Percentiles rank a stretch among this genome's conserved stretches.
Evolutionary conservation across 2,797 vertebrate genomes (phyloP).

Genomic region (Selene dorsalis): DNA sequence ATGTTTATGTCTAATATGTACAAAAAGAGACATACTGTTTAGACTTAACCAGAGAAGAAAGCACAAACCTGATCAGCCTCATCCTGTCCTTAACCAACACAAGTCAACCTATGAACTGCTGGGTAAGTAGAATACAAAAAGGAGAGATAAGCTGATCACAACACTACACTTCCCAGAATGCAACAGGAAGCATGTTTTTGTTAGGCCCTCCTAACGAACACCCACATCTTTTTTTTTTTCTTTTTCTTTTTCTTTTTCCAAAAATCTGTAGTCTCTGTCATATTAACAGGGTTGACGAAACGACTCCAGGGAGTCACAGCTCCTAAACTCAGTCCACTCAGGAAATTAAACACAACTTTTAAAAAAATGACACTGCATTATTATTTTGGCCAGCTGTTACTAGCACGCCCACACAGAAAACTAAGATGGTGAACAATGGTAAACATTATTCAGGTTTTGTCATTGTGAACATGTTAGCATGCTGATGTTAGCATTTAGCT

Average conservation of each 20-base stretch:
- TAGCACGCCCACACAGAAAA: background rate
- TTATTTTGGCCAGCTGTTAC: background rate
- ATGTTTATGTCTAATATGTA: background rate
- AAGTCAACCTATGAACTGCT: background rate
- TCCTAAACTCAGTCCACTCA: constrained; percentile 2
- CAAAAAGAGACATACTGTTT: background rate
- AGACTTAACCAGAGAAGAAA: background rate
- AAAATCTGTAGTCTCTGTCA: background rate
- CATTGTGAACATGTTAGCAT: constrained; percentile 6
- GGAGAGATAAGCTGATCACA: too few relatives aligned
- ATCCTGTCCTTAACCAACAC: background rate
- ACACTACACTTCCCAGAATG: constrained; percentile 20
- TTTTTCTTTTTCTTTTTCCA: too few relatives aligned
- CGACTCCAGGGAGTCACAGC: background rate
- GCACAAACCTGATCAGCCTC: background rate
- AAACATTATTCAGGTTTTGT: background rate
- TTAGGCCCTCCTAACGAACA: background rate
- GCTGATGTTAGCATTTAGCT: background rate
- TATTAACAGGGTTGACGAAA: background rate
- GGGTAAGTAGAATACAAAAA: too few relatives aligned
- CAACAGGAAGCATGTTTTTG: background rate
- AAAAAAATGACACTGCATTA: background rate
- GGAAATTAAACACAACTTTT: background rate
- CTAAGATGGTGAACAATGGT: background rate
- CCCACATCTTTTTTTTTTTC: background rate